Evolutionary conservation across 2,113 vertebrate genomes (phyloP).

Genomic region (Elgaria multicarinata): DNA sequence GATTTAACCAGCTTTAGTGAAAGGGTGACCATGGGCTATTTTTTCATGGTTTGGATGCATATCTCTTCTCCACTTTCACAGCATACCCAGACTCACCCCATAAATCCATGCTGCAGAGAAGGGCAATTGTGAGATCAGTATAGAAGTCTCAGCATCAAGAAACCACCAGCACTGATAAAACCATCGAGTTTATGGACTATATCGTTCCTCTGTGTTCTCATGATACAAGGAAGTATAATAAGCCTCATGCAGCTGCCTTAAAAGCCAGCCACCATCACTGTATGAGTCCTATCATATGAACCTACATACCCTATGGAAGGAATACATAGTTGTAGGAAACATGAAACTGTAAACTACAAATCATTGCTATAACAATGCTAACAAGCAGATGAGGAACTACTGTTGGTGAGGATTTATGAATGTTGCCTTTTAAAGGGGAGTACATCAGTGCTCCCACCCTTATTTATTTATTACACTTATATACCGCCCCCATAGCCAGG

Average conservation of each 20-base stretch:
- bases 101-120: not conserved
- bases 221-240: not conserved
- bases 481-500: no score
- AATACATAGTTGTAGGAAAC: not conserved
- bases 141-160: not conserved
- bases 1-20: not conserved
- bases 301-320: not conserved
- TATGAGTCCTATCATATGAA: not conserved
- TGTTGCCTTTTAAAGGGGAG: not conserved
- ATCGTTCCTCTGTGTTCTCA: not conserved
- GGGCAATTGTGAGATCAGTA: not conserved
- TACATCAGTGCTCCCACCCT: not conserved
- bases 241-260: not conserved
- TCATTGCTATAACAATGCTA: not conserved
- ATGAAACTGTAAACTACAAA: not conserved
- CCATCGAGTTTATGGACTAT: not conserved
- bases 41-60: not conserved
- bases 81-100: not conserved
- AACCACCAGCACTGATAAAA: not conserved
- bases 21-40: not conserved
- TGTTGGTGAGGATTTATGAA: not conserved
- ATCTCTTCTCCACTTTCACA: not conserved
- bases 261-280: not conserved
- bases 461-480: no score
- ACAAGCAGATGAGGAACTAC: not conserved